These are phyloP conservation scores for Scolanthus callimorphus DNA, from an alignment of 92 coral and sea anemone species.

Conservation along the genomic window DNA sequence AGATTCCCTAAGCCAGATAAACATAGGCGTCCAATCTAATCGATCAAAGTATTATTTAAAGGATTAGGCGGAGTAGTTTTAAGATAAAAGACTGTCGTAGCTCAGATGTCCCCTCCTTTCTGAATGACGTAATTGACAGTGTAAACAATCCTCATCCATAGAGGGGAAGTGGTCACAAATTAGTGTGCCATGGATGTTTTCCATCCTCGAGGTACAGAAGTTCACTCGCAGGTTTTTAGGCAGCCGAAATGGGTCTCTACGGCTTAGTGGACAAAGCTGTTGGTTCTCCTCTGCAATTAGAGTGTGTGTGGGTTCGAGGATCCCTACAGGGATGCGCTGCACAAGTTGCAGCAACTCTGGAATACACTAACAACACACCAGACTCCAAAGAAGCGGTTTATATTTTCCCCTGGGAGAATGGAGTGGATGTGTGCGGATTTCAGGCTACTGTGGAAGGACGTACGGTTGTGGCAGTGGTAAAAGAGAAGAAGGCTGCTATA, in stretches of 20 bases:
- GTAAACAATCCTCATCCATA: not conserved
- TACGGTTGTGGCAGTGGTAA: conserved; percentile 71
- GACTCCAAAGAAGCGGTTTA: conserved; percentile 80
- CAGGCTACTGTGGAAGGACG: conserved; percentile 82
- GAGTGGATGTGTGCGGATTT: conserved; percentile 81
- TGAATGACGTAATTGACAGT: not conserved
- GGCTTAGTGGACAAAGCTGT: conserved; percentile 52
- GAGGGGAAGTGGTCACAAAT: not conserved
- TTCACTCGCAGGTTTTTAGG: no score
- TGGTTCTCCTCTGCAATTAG: conserved; percentile 59
- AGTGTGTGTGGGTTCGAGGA: conserved; percentile 62
- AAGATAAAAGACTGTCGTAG: no score
- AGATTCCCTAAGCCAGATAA: no score
- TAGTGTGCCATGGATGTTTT: not conserved
- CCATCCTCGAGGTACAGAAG: not conserved
- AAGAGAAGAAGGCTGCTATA: conserved; percentile 75
- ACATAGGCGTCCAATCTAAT: no score
- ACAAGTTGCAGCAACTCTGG: conserved; percentile 72
- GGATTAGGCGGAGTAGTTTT: no score
- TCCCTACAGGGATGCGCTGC: conserved; percentile 74
- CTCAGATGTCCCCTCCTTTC: no score
- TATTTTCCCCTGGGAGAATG: conserved; percentile 65
- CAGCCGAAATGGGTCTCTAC: conserved; percentile 2
- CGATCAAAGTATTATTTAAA: no score
- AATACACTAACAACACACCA: conserved; percentile 64